Evolutionary conservation across 2,797 vertebrate species (phyloP).

Genomic region (Etheostoma nigrum): DNA sequence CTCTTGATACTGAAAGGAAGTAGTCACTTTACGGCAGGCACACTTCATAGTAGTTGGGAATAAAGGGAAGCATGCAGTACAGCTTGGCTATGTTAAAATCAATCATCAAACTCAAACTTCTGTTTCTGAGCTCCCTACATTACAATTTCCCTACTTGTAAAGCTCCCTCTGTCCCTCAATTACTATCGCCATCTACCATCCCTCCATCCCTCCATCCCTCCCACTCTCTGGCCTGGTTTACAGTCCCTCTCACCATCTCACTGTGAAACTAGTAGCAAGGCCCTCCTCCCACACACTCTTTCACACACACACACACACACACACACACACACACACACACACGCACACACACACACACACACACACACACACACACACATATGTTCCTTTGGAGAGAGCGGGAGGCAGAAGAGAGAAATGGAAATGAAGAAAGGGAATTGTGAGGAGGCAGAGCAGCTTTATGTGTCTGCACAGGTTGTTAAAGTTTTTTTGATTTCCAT

Average conservation of each 20-base stretch:
- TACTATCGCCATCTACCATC: constrained; percentile 29
- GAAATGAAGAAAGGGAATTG: constrained; percentile 15
- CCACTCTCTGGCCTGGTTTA: constrained; percentile 42
- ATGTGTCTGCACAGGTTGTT: background rate
- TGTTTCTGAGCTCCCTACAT: constrained; percentile 17
- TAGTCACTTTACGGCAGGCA: constrained; percentile 13
- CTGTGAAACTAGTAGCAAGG: constrained; percentile 48
- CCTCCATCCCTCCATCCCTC: constrained; percentile 32
- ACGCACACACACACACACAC: background rate
- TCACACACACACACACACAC: constrained; percentile 7
- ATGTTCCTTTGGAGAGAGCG: constrained; percentile 22
- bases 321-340: no score
- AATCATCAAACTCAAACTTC: constrained; percentile 33
- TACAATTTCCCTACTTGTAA: background rate
- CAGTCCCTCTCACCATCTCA: constrained; percentile 31
- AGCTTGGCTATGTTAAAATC: constrained; percentile 59
- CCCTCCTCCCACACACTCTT: constrained; percentile 25
- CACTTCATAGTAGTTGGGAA: constrained; percentile 33
- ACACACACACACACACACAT: constrained; percentile 7
- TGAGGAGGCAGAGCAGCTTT: background rate
- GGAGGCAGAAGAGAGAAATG: constrained; percentile 13
- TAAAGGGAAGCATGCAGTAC: constrained; percentile 36
- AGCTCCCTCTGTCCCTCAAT: constrained; percentile 26
- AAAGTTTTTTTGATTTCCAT: constrained; percentile 12
- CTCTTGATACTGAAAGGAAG: constrained; percentile 14